Percentiles rank a stretch among this genome's conserved stretches.
These are phyloP conservation scores for Lepilemur ruficaudatus DNA, from an alignment of 2,797 vertebrate genomes.

Conservation along the genomic window DNA sequence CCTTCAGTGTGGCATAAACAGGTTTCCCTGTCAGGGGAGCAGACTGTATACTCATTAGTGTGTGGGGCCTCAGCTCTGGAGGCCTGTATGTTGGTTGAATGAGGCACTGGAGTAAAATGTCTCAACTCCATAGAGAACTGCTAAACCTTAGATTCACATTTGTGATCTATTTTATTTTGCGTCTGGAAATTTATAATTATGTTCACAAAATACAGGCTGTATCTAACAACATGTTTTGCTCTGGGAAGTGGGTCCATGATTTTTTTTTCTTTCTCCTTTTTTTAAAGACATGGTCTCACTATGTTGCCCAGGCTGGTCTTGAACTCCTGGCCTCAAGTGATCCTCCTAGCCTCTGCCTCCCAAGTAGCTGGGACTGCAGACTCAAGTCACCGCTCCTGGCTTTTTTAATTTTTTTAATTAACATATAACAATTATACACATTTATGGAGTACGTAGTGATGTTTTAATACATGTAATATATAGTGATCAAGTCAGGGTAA, in stretches of 20 bases:
- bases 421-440: neutral
- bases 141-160: neutral
- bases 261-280: neutral
- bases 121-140: neutral
- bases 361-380: neutral
- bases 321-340: neutral
- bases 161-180: constrained; percentile 5
- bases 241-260: neutral
- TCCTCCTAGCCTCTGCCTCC: neutral
- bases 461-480: neutral
- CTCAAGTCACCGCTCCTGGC: neutral
- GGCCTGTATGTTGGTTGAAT: neutral
- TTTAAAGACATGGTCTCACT: neutral
- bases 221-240: neutral
- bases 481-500: neutral
- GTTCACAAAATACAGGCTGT: neutral
- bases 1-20: neutral
- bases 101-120: neutral
- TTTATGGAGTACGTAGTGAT: neutral
- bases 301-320: neutral
- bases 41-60: neutral
- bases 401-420: neutral
- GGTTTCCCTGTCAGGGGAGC: constrained; percentile 24
- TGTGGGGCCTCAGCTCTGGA: neutral
- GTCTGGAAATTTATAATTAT: constrained; percentile 12